Evolutionary conservation across 2,888 invertebrate genomes (phyloP), one percentile per base, ranked within the genome.

Genomic region (Argyresthia albistria): DNA sequence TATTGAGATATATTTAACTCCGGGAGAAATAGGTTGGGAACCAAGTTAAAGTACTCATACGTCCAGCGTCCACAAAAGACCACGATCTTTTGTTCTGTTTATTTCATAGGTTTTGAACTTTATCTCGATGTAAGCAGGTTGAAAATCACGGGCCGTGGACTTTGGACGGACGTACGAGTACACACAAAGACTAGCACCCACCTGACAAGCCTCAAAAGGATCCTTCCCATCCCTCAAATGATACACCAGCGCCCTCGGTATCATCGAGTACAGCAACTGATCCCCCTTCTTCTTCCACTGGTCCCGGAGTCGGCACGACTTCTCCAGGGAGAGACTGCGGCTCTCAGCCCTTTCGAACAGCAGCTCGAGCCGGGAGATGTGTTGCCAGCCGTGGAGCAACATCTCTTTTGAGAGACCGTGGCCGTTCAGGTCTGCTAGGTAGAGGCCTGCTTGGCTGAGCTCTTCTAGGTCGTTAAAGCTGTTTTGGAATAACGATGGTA

Each of bases 241-340:
- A 66, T 95, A 94, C 0, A 96, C 97, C 12, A 97, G 93, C 1
- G 92, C 91, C 64, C 92, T 91, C 0, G 97, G 97, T 66, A 97
- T 95, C 97, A 97, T 97, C 0, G 97, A 96, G 69, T 97, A 97
- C 0, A 97, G 82, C 4, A 97, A 84, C 59, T 95, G 94, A 67
- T 97, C 96, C 0, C 96, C 94, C 59, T 93, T 91, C 54, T 92
- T 90, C 73, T 96, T 95, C 95, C 96, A 96, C 37, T 93, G 91
- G 67, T 96, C 96, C 12, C 94, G 81, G 15, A 95, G 82, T 52
- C 91, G 88, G 64, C 95, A 89, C 42, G 93, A 95, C 60, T 92
- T 92, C 66, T 95, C 94, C 55, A 97, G 79, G 55, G 95, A 93
- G 53, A 90, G 89, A 42, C 95, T 93, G 54, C 95, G 89, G 63